These are phyloP conservation scores for Alviniconcha strummeri DNA, from an alignment of 2,888 invertebrate genomes.

Conservation along the genomic window DNA sequence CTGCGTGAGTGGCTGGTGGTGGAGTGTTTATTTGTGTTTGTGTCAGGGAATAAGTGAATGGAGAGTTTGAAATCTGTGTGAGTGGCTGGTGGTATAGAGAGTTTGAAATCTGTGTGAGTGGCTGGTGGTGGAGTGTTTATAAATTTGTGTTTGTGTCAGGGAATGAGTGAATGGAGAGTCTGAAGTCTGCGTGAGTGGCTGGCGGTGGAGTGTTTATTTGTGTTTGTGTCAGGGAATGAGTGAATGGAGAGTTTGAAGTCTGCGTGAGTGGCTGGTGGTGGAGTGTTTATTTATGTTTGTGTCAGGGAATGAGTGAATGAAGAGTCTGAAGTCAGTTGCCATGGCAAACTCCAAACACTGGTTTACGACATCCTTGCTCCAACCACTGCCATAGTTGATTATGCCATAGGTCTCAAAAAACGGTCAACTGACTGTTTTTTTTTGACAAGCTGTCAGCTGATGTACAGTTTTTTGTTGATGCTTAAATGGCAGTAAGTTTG, in stretches of 20 bases:
- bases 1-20: constrained; percentile 57
- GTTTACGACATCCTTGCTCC: too few species aligned
- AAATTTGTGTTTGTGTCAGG: background rate
- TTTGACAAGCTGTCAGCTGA: too few species aligned
- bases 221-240: background rate
- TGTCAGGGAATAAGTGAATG: background rate
- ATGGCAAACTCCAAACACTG: too few species aligned
- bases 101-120: background rate
- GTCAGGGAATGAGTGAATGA: background rate
- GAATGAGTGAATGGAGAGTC: background rate
- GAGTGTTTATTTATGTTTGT: constrained; percentile 5
- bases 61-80: constrained; percentile 55
- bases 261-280: background rate
- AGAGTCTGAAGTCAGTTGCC: background rate
- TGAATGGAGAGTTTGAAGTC: background rate
- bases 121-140: background rate
- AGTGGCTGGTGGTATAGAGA: constrained; percentile 32
- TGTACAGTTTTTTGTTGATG: too few species aligned
- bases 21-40: constrained; percentile 13
- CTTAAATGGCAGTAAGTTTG: too few species aligned
- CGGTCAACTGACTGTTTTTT: too few species aligned
- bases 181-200: constrained; percentile 58
- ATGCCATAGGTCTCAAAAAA: too few species aligned
- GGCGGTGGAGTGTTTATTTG: constrained; percentile 10
- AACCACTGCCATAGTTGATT: too few species aligned